Conservation (phyloP, 2,888 invertebrate genomes). For the Drepana falcataria region DNA sequence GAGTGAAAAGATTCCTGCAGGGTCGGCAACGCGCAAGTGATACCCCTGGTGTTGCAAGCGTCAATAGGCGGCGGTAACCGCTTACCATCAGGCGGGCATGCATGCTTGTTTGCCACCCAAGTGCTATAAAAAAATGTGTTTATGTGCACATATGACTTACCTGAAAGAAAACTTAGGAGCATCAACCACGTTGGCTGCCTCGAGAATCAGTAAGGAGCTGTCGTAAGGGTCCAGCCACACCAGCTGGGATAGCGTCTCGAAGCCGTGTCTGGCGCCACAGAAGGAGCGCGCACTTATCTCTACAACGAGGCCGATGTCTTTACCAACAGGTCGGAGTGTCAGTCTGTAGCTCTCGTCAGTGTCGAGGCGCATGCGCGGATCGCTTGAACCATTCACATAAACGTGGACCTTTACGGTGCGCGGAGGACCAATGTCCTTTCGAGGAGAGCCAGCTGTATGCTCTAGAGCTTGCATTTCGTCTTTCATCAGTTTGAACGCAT, state of each 20-base stretch:
- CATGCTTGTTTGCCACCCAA: too few species aligned
- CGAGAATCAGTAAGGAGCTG: slow-evolving; percentile 80
- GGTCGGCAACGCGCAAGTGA: too few species aligned
- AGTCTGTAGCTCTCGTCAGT: slow-evolving; percentile 88
- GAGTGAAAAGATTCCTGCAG: too few species aligned
- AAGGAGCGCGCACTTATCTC: slow-evolving; percentile 83
- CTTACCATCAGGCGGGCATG: too few species aligned
- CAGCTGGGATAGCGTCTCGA: slow-evolving; percentile 88
- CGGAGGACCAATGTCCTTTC: slow-evolving; percentile 47
- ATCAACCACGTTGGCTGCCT: slow-evolving; percentile 84
- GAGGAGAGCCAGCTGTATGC: slow-evolving; percentile 40
- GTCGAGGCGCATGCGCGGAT: slow-evolving; percentile 79
- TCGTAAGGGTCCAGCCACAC: slow-evolving; percentile 87
- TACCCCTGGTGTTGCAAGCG: too few species aligned
- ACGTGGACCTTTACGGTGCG: slow-evolving; percentile 72
- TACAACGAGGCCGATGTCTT: slow-evolving; percentile 63
- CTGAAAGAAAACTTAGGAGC: slow-evolving; percentile 85
- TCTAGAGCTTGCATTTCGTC: slow-evolving; percentile 72
- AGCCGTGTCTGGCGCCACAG: slow-evolving; percentile 87
- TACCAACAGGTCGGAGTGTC: slow-evolving; percentile 71
- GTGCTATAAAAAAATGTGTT: too few species aligned
- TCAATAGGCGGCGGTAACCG: too few species aligned
- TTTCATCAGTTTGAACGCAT: slow-evolving; percentile 73
- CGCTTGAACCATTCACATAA: slow-evolving; percentile 70
- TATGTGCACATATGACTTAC: neutral